Conservation (phyloP, 1,140 invertebrate genomes). For the Leptoteleia sp. region DNA sequence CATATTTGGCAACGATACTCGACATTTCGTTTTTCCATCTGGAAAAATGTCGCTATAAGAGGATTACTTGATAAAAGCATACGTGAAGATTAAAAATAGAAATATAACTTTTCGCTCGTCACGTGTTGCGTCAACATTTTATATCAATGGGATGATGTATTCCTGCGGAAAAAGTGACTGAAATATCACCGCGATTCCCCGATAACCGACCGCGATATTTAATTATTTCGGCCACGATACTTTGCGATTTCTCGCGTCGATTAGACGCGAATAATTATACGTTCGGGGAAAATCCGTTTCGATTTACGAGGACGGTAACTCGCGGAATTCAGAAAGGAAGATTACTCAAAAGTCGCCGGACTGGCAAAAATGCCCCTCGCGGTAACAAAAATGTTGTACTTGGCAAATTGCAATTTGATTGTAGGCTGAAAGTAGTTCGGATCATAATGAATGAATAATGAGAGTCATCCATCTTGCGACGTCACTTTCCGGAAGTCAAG, state of each 20-base stretch:
- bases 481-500: conserved; percentile 53
- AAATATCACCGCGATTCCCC: too few relatives aligned
- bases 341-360: too few relatives aligned
- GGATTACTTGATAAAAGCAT: too few relatives aligned
- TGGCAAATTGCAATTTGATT: conserved; percentile 56
- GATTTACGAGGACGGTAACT: conserved; percentile 50
- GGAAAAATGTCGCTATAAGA: too few relatives aligned
- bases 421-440: conserved; percentile 43
- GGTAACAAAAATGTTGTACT: conserved; percentile 27
- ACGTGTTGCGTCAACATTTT: too few relatives aligned
- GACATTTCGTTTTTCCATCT: too few relatives aligned
- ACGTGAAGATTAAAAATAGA: too few relatives aligned
- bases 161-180: too few relatives aligned
- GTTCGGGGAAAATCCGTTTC: conserved; percentile 27
- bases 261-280: conserved; percentile 43
- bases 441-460: conserved; percentile 65
- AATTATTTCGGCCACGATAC: conserved; percentile 37
- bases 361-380: neutral
- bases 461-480: conserved; percentile 57
- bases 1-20: too few relatives aligned
- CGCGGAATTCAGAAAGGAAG: conserved; percentile 21
- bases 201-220: too few relatives aligned
- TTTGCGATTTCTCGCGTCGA: conserved; percentile 31
- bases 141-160: too few relatives aligned
- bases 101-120: too few relatives aligned